Conservation (phyloP, 2,113 vertebrate species). For the Eurystomus gularis region DNA sequence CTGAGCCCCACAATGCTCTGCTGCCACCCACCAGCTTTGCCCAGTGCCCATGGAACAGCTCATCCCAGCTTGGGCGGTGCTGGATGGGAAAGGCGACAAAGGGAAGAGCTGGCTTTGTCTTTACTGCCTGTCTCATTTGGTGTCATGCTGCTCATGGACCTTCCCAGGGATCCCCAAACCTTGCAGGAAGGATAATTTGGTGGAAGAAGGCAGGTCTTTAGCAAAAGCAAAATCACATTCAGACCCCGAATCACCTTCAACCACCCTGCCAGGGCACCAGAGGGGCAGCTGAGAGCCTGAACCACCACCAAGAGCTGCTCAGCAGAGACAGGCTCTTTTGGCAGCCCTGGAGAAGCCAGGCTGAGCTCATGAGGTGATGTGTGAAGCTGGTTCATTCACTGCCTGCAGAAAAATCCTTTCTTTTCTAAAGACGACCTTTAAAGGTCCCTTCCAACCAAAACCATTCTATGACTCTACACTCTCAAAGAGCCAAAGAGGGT, state of each 20-base stretch:
- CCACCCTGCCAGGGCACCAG: neutral
- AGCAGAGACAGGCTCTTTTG: rapidly evolving
- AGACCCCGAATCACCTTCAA: neutral
- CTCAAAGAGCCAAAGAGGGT: neutral
- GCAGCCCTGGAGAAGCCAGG: neutral
- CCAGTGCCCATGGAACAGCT: neutral
- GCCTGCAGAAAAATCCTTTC: neutral
- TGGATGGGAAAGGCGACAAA: neutral
- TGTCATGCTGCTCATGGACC: neutral
- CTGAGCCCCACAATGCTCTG: rapidly evolving
- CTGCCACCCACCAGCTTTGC: neutral
- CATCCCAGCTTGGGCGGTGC: rapidly evolving
- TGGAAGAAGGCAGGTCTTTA: neutral
- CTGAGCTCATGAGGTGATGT: neutral
- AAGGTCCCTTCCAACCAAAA: too few species aligned
- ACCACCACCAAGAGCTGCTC: rapidly evolving
- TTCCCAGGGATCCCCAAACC: neutral
- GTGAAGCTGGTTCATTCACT: neutral
- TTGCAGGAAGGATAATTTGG: neutral
- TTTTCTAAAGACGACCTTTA: neutral
- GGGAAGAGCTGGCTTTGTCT: neutral
- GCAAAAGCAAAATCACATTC: neutral
- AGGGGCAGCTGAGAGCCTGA: neutral
- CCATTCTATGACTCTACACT: neutral
- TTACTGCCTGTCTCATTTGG: neutral